These are phyloP conservation scores for Phasia obesa DNA, from an alignment of 2,888 invertebrate genomes.

Conservation along the genomic window DNA sequence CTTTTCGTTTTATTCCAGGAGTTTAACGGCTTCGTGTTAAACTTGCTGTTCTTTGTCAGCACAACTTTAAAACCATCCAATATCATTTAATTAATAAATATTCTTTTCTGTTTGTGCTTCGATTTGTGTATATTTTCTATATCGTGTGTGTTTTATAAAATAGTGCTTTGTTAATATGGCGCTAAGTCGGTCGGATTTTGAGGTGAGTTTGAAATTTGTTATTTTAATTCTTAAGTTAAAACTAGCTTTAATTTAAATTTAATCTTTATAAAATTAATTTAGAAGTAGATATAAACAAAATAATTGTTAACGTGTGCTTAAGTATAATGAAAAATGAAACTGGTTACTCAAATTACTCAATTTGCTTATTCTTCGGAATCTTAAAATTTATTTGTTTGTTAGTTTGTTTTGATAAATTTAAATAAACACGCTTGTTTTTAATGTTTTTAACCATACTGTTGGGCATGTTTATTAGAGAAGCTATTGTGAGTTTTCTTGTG, in stretches of 20 bases:
- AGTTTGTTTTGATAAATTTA: background rate
- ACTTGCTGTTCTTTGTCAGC: conserved; percentile 28
- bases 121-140: conserved; percentile 35
- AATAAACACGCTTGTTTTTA: conserved; percentile 21
- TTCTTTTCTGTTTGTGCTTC: conserved; percentile 50
- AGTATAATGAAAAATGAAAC: conserved; percentile 1
- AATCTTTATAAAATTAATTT: conserved; percentile 12
- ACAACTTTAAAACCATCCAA: conserved; percentile 33
- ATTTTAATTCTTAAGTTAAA: conserved; percentile 3
- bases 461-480: conserved; percentile 1
- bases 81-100: conserved; percentile 20
- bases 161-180: conserved; percentile 78
- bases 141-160: conserved; percentile 10
- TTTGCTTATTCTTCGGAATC: conserved; percentile 8
- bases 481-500: conserved; percentile 15
- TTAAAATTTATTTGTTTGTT: background rate
- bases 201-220: conserved; percentile 77
- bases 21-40: conserved; percentile 55
- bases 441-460: conserved; percentile 1
- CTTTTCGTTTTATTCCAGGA: conserved; percentile 45
- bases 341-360: conserved; percentile 35
- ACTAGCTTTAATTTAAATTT: background rate
- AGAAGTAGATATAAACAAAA: conserved; percentile 36
- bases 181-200: conserved; percentile 81
- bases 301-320: conserved; percentile 48